Conservation (phyloP, 2,797 vertebrate genomes). For the Gallinago solitaria region DNA sequence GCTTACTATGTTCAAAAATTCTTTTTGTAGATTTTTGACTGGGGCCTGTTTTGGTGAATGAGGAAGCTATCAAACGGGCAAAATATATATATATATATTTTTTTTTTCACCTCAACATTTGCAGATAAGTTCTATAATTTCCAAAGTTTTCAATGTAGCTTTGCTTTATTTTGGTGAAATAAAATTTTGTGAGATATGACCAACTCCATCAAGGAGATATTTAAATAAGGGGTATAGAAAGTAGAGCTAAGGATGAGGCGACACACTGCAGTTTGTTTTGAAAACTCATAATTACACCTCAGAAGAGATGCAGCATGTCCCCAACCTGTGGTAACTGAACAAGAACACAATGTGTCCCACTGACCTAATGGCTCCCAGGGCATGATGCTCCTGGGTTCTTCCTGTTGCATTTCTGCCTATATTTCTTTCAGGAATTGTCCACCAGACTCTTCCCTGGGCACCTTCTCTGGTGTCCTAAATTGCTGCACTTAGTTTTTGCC, state of each 20-base stretch:
- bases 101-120: slow-evolving; percentile 51
- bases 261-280: not conserved
- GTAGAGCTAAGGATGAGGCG: not conserved
- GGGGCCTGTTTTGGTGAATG: slow-evolving; percentile 55
- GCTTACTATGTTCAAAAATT: slow-evolving; percentile 66
- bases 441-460: not conserved
- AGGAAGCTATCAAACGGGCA: slow-evolving; percentile 66
- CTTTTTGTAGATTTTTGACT: slow-evolving; percentile 62
- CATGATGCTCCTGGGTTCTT: not conserved
- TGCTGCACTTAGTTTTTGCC: not conserved
- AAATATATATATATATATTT: not conserved
- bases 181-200: slow-evolving; percentile 12
- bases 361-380: accelerated
- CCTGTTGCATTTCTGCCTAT: accelerated
- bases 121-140: slow-evolving; percentile 61
- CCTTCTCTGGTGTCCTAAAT: accelerated
- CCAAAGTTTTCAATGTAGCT: slow-evolving; percentile 53
- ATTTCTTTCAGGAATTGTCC: not conserved
- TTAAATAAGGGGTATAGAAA: not conserved
- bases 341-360: accelerated
- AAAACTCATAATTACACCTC: not conserved
- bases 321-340: not conserved
- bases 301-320: accelerated
- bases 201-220: not conserved
- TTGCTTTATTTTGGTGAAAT: slow-evolving; percentile 57